Base-by-base conservation (phyloP, 2,113 vertebrate genomes). In the Zingel zingel region DNA sequence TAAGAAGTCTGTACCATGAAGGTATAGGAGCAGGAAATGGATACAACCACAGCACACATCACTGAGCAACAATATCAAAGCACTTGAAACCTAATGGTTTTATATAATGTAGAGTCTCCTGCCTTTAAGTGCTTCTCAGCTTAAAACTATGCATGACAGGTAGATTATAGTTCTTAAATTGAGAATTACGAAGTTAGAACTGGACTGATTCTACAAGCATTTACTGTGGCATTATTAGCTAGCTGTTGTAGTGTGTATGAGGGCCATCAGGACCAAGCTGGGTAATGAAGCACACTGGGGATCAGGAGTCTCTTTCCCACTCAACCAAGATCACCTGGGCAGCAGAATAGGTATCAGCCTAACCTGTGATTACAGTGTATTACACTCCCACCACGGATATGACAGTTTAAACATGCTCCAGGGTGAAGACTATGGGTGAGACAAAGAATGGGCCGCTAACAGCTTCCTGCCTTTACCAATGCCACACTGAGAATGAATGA, bases 291-390 rank as follows among this genome's bases (percentile, higher is more conserved):
- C 91, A 74, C 88, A 65, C 74, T 68, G 90, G 82, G 85, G 89
- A 88, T 84, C 86, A 79, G 79, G 84, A 89, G 85, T 77, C 88
- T 71, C 86, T 70, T 71, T 84, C 82, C 21, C 43, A 80, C 93
- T 82, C 91, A 91, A 88, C 76, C 77, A 67, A 68, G 74, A 94
- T 92, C 89, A 94, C 91, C 91, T 91, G 92, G 84, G 86, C 90
- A 92, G 91, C 78, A 71, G 91, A 88, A 86, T 83, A 91, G 94
- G 92, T 95, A 88, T 80, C 69, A 74, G 86, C 77, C 92, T 94
- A 95, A 95, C 94, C 95, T 94, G 92, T 94, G 93, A 95, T 95
- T 95, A 95, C 88, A 90, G 86, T 65, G 82, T 76, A 92, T 87
- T 92, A 92, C 76, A 74, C 53, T 92, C 90, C 80, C 84, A 81